Base-by-base conservation (phyloP, 2,888 invertebrate species). In the Blastobasis adustella region DNA sequence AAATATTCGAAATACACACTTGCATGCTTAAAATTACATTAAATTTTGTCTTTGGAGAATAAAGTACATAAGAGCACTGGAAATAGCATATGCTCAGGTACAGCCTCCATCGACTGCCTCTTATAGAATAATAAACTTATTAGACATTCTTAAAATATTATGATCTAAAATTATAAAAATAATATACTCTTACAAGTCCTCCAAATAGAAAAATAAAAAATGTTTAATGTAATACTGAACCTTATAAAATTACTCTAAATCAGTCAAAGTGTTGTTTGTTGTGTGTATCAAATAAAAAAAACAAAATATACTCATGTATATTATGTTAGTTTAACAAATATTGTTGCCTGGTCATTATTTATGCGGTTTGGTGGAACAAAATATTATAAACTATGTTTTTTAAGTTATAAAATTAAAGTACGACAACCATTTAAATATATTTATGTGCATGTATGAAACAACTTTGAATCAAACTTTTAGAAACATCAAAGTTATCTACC, bases 141-240 rank as follows among this genome's bases (percentile, higher is more conserved):
- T 69, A 66, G 54, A 52, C 61, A 63, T 68, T 69, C 66, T 74
- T 72, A 69, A 67, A 72, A 67, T 64, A 66, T 47, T 73, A 77
- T 56, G 54, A 57, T 62, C 67, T 76, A 76, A 76, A 78, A 79
- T 76, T 76, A 82, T 79, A 81, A 82, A 82, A 82, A 83, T 82
- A 83, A 82, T 75, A 79, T 79, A 81, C 73, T 81, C 75, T 79
- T 74, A 75, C 65, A 79, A 74, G 60, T 56, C 69, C 73, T 70
- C 65, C 64, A 74, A 74, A 82, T 82, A 83, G 76, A 83, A 84
- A 85, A 85, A 79, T 71, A 76, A 73, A 74, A 76, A 82, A 84
- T 53, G 53, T 53, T 55, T 73, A 76, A 74, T 83, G 81, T 88
- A 88, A 88, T 87, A 87, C 87, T 88, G 87, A 82, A 83, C 74